Percentiles rank a stretch among this genome's conserved stretches.
These are phyloP conservation scores for Saguinus imperator DNA, from an alignment of 2,113 vertebrate species.

Conservation along the genomic window DNA sequence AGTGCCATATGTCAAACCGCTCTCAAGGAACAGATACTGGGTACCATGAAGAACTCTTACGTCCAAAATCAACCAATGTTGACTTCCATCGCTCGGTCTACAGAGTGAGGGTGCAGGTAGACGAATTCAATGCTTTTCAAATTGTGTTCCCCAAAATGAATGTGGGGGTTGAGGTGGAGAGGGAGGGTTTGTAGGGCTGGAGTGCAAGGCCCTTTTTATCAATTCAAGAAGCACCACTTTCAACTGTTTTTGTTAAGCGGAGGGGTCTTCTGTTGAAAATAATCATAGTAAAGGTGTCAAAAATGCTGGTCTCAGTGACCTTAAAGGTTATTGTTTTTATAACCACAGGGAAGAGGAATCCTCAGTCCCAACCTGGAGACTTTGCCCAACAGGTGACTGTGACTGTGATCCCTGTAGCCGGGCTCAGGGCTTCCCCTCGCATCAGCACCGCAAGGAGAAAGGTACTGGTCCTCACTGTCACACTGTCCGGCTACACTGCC, in stretches of 20 bases:
- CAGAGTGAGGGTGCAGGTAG: background rate
- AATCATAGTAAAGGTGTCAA: background rate
- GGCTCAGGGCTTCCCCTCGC: background rate
- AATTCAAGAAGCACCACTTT: background rate
- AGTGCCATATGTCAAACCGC: too few species aligned
- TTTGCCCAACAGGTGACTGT: background rate
- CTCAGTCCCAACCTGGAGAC: background rate
- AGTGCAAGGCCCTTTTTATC: background rate
- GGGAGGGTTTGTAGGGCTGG: background rate
- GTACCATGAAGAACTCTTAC: background rate
- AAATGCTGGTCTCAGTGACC: background rate
- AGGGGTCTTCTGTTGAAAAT: background rate
- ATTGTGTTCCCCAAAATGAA: background rate
- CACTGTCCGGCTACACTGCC: background rate
- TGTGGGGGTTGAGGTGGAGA: background rate
- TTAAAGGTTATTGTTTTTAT: background rate
- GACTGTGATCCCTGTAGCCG: background rate
- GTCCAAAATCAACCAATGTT: background rate
- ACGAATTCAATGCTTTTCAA: background rate
- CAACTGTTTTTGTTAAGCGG: background rate
- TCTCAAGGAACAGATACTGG: background rate
- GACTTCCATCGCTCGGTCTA: background rate
- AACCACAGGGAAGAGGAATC: background rate
- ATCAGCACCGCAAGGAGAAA: background rate
- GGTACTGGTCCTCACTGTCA: fast-evolving